Base-by-base conservation (phyloP, 2,888 invertebrate genomes). In the Cataglyphis livida region DNA sequence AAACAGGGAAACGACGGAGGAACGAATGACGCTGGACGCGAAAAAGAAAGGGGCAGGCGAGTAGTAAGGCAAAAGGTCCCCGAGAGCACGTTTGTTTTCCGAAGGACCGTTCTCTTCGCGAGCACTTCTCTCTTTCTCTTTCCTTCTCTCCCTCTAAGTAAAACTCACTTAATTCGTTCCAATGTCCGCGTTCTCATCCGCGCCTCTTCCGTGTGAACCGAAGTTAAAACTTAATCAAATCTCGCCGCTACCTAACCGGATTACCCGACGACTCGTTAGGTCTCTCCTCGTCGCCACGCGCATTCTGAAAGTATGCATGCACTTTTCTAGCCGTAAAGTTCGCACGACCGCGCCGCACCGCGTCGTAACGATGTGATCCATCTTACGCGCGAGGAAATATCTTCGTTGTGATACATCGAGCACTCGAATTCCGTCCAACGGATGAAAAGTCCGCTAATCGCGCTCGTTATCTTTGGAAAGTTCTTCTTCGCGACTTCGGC, bases 161-260 rank as follows among this genome's bases (percentile, higher is more conserved):
- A 91, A 92, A 92, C 88, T 91, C 90, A 90, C 88, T 92, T 91
- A 91, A 92, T 92, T 92, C 89, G 89, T 91, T 92, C 87, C 87
- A 85, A 75, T 86, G 85, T 87, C 87, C 87, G 86, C 64, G 78
- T 81, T 71, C 68, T 68, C 68, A 79, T 82, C 81, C 70, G 86
- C 82, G 82, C 85, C 76, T 41, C 71, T 51, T 21, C 48, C 59
- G 59, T 61, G 71, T 70, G 79, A 85, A 85, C 81, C 83, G 75
- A 88, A 89, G 92, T 90, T 91, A 88, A 90, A 92, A 92, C 92
- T 92, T 93, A 91, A 92, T 93, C 90, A 90, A 93, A 90, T 91
- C 89, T 79, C 76, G 76, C 54, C 81, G 79, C 54, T 54, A 79
- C 73, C 85, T 87, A 87, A 88, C 79, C 68, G 65, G 81, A 85